Evolutionary conservation across 2,888 invertebrate genomes (phyloP).

Genomic region (Gasteruption jaculator): DNA sequence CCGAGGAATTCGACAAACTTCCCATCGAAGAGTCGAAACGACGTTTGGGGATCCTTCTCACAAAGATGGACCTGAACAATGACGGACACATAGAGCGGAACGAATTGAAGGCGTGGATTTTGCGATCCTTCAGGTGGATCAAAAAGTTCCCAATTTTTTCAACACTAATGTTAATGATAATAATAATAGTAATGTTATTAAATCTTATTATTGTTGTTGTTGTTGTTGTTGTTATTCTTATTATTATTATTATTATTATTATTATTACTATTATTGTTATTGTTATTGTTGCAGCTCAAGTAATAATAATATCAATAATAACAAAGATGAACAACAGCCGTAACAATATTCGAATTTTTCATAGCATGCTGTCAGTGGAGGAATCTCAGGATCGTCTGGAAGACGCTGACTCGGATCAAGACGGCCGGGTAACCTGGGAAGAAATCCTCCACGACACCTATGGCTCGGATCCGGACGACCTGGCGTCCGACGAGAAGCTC

Average conservation of each 20-base stretch:
- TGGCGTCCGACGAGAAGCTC: slow-evolving; percentile 55
- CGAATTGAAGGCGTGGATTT: slow-evolving; percentile 89
- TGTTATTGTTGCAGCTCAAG: too few species aligned
- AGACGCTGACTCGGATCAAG: slow-evolving; percentile 79
- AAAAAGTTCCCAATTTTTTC: background rate
- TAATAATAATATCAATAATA: background rate
- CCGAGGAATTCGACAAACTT: slow-evolving; percentile 86
- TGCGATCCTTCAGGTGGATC: slow-evolving; percentile 75
- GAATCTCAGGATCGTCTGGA: slow-evolving; percentile 81
- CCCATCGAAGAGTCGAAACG: slow-evolving; percentile 81
- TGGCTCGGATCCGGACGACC: slow-evolving; percentile 65
- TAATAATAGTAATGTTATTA: too few species aligned
- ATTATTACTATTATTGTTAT: too few species aligned
- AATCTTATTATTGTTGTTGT: too few species aligned
- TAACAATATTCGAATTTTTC: too few species aligned
- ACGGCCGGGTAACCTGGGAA: slow-evolving; percentile 77
- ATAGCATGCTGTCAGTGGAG: slow-evolving; percentile 77
- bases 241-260: too few species aligned
- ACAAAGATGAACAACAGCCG: too few species aligned
- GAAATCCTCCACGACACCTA: slow-evolving; percentile 90
- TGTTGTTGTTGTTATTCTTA: too few species aligned
- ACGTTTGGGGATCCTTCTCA: slow-evolving; percentile 69
- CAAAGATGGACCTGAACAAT: slow-evolving; percentile 82
- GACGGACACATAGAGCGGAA: slow-evolving; percentile 73
- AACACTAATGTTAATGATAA: background rate